Base-by-base conservation (phyloP, 1,140 invertebrate species). In the Drosophila tani region DNA sequence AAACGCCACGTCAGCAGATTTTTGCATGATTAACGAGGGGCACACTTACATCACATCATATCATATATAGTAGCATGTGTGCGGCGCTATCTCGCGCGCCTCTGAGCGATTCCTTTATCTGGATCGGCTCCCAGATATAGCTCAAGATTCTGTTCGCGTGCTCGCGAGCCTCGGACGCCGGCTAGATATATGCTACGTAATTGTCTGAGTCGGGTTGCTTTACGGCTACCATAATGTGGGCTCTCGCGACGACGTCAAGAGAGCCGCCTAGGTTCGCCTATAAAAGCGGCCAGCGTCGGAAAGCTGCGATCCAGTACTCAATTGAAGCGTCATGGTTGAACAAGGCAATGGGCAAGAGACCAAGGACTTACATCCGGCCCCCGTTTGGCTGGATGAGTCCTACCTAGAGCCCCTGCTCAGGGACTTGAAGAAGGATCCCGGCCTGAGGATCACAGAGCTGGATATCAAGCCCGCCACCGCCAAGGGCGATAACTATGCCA, bases 401-500 rank as follows among this genome's bases (percentile, higher is more conserved):
- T 92, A 92, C 29, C 40, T 92, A 17, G 79, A 92, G 11, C 19
- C 70, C 2, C 56, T 91, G n/a, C 51, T 92, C 7, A 59, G 59
- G 12, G 51, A 59, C 2, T 49, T 71, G 7, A 91, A 86, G 29
- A 55, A 91, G 55, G 90, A 92, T 57, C 49, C 60, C 6, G 55
- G 57, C 0, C 75, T 92, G 0, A 59, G 32, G 7, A 58, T 92
- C 5, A 74, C n/a, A 6, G 57, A 75, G n/a, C 19, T 91, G n/a
- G 49, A 43, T 6, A 75, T 92, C 0, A 90, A 73, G n/a, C 91
- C 91, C 0, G 91, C 91, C 3, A 92, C 90, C 1, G 64, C 80
- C 43, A 93, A 93, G 49, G 92, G 92, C 4, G 92, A 93, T 14
- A 93, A 93, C 40, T 93, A 93, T 63, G 88, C 92, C 19, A 93